A percentile compares a stretch with the other conserved stretches of the same genome.
phyloP scores from a whole-genome alignment of 1,140 invertebrate genomes.

The Apis cerana region DNA sequence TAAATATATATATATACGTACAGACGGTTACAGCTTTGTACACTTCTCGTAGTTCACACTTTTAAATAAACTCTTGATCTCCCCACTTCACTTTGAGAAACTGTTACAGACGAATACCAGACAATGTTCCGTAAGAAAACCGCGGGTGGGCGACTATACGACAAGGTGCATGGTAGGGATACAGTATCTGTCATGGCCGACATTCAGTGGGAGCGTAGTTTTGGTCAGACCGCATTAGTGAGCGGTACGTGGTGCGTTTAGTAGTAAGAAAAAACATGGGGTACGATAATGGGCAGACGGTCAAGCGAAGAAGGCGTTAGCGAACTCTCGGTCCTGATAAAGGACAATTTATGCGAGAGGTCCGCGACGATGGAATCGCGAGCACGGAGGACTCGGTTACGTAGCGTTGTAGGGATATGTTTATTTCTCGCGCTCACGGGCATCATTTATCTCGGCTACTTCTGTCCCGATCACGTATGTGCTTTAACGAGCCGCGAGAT shows the following conservation, averaged over 20 bases:
- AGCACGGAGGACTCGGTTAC: constrained; percentile 81
- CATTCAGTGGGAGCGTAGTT: constrained; percentile 50
- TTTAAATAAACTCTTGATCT: constrained; percentile 45
- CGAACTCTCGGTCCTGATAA: constrained; percentile 69
- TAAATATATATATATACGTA: background rate
- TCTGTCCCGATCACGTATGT: constrained; percentile 93
- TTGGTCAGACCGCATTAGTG: constrained; percentile 42
- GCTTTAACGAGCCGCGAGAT: constrained; percentile 86
- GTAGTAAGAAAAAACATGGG: constrained; percentile 64
- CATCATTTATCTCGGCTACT: constrained; percentile 93
- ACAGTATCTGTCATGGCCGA: constrained; percentile 58
- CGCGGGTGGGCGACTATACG: constrained; percentile 8
- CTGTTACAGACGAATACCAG: constrained; percentile 21
- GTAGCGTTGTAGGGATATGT: constrained; percentile 89
- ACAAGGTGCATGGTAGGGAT: constrained; percentile 30
- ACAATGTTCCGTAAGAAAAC: constrained; percentile 28
- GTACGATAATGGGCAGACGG: constrained; percentile 71
- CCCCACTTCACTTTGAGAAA: constrained; percentile 22
- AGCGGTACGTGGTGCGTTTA: constrained; percentile 25
- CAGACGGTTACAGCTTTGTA: background rate
- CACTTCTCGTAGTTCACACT: constrained; percentile 10
- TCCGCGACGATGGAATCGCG: constrained; percentile 75
- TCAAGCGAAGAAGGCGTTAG: constrained; percentile 64
- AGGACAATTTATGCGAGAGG: constrained; percentile 66
- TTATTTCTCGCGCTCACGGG: constrained; percentile 89